A percentile compares a stretch with the other conserved stretches of the same genome.
Evolutionary conservation across 1,140 invertebrate species (phyloP).

Genomic region (Armadillidium nasatum): DNA sequence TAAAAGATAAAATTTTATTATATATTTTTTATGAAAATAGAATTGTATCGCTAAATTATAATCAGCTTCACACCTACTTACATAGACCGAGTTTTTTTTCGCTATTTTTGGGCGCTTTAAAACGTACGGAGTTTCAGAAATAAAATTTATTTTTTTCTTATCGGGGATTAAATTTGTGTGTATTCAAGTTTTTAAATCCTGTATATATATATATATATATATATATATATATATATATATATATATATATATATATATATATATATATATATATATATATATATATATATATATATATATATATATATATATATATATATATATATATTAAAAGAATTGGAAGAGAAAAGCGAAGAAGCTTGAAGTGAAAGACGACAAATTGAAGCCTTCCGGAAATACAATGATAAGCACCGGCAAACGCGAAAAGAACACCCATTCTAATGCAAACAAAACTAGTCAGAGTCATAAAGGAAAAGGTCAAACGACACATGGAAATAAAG

Average conservation of each 20-base stretch:
- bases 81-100: too few species aligned
- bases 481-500: background rate
- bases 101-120: too few species aligned
- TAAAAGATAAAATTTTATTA: too few species aligned
- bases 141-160: too few species aligned
- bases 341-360: conserved; percentile 67
- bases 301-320: background rate
- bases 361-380: conserved; percentile 56
- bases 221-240: background rate
- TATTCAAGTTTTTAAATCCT: too few species aligned
- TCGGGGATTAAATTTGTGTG: too few species aligned
- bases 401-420: conserved; percentile 46
- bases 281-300: conserved; percentile 20
- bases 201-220: background rate
- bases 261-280: conserved; percentile 48
- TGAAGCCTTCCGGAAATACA: conserved; percentile 47
- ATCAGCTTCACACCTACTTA: too few species aligned
- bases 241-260: conserved; percentile 45
- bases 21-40: too few species aligned
- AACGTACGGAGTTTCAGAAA: too few species aligned
- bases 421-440: conserved; percentile 37
- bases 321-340: conserved; percentile 60
- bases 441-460: conserved; percentile 39
- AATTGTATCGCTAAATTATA: too few species aligned
- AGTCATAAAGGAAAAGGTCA: background rate